Conservation (phyloP, 2,113 vertebrate genomes). For the Strix aluco region DNA sequence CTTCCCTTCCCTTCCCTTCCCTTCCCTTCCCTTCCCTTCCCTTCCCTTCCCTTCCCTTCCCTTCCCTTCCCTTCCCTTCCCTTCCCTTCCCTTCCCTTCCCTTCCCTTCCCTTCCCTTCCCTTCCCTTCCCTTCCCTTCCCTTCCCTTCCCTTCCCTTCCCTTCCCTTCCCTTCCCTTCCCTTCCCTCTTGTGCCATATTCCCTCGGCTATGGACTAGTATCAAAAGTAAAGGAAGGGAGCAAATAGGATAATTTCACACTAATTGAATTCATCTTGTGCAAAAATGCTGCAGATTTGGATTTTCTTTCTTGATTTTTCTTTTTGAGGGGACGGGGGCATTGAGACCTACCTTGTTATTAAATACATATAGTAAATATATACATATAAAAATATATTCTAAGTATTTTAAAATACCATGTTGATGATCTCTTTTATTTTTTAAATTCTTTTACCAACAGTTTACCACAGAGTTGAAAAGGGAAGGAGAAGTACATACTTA, state of each 20-base stretch:
- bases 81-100: neutral
- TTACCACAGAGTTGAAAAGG: neutral
- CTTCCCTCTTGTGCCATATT: neutral
- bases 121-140: neutral
- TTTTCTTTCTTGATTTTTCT: neutral
- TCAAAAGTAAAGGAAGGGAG: neutral
- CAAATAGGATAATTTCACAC: neutral
- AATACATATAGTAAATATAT: neutral
- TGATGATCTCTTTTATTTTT: neutral
- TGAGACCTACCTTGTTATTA: neutral
- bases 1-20: neutral
- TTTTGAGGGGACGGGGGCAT: rapidly evolving
- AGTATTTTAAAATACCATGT: neutral
- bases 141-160: neutral
- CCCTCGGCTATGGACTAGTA: neutral
- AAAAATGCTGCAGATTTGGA: neutral
- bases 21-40: neutral
- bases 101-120: neutral
- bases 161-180: neutral
- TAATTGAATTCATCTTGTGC: neutral
- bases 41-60: neutral
- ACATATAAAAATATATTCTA: neutral
- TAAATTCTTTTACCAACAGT: neutral
- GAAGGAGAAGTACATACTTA: neutral
- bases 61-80: neutral